Conservation (phyloP, 2,113 vertebrate genomes). For the Albula goreensis region DNA sequence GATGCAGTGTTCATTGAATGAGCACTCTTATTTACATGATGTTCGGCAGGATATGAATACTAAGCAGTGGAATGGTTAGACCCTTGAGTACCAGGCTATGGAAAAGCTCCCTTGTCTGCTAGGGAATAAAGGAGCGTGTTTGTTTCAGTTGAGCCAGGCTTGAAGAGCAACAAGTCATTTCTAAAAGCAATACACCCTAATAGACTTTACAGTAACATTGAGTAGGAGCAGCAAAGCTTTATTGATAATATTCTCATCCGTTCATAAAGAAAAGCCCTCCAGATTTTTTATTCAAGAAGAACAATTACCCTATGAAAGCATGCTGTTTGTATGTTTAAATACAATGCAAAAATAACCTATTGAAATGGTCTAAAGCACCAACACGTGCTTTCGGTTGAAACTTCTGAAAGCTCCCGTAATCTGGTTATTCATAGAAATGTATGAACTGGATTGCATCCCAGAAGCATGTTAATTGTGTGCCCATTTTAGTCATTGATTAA, state of each 20-base stretch:
- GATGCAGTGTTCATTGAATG: conserved; percentile 33
- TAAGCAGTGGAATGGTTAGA: background rate
- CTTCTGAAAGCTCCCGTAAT: conserved; percentile 13
- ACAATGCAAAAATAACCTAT: background rate
- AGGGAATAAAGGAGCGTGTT: background rate
- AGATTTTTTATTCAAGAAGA: background rate
- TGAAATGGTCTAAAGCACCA: background rate
- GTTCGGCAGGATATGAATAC: conserved; percentile 23
- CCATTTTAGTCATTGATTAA: conserved; percentile 19
- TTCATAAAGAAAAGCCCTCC: background rate
- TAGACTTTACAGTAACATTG: background rate
- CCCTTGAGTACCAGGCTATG: background rate
- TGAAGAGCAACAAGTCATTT: background rate
- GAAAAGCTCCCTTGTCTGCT: background rate
- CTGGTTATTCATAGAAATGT: conserved; percentile 23
- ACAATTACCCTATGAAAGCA: background rate
- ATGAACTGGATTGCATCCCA: conserved; percentile 29
- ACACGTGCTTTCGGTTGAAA: background rate
- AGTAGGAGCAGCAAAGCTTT: background rate
- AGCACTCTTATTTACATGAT: conserved; percentile 13
- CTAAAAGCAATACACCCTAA: background rate
- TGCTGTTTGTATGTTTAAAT: background rate
- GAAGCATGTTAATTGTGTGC: conserved; percentile 15
- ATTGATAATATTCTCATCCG: background rate
- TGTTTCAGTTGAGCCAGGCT: background rate